phyloP scores from a whole-genome alignment of 2,113 vertebrate genomes.

The Peromyscus polionotus region DNA sequence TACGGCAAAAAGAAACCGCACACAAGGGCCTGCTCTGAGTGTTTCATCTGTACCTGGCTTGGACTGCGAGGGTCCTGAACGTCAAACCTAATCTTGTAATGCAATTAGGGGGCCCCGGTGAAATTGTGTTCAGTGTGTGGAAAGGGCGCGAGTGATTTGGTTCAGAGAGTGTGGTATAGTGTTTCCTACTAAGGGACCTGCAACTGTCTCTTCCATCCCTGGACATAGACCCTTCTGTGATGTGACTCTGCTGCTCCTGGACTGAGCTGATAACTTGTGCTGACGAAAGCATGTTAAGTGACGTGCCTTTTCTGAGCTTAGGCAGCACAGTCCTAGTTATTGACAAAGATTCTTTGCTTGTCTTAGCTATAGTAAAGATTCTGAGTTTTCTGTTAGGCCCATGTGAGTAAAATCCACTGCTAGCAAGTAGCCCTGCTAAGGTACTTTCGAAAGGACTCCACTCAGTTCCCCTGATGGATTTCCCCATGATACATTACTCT shows the following conservation, averaged over 20 bases:
- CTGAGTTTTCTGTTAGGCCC: not conserved
- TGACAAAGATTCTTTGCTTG: not conserved
- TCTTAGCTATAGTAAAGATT: not conserved
- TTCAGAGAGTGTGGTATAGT: not conserved
- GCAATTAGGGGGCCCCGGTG: not conserved
- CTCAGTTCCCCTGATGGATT: not conserved
- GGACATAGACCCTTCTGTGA: not conserved
- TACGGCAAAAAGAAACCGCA: not conserved
- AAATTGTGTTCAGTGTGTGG: not conserved
- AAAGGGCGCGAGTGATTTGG: not conserved
- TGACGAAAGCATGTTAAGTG: not conserved
- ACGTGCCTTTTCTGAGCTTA: not conserved
- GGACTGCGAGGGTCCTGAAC: not conserved
- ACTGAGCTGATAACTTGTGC: not conserved
- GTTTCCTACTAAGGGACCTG: not conserved
- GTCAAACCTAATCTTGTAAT: not conserved
- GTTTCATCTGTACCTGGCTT: not conserved
- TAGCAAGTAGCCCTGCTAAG: not conserved
- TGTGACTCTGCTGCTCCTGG: not conserved
- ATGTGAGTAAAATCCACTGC: not conserved
- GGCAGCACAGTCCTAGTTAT: not conserved
- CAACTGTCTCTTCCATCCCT: not conserved
- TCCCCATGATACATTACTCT: not conserved
- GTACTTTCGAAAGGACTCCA: not conserved
- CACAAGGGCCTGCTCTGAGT: not conserved